Evolutionary conservation across 2,888 invertebrate genomes (phyloP).

Genomic region (Salticus scenicus): DNA sequence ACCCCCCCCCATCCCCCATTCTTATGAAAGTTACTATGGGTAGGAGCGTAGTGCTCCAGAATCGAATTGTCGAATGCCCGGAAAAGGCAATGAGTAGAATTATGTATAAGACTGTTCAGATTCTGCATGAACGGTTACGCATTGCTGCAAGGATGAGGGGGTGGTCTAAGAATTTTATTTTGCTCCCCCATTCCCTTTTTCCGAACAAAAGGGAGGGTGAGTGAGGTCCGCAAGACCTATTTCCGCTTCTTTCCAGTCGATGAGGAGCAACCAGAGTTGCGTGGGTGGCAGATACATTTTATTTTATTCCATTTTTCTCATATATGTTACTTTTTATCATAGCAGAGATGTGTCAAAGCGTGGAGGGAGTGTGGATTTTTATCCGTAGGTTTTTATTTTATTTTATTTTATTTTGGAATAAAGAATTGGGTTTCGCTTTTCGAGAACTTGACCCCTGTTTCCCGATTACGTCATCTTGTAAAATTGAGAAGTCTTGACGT

Average conservation of each 20-base stretch:
- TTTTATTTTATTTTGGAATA: not conserved
- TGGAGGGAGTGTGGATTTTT: not conserved
- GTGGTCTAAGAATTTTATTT: conserved; percentile 55
- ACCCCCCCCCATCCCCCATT: not conserved
- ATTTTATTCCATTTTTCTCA: not conserved
- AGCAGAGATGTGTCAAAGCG: conserved; percentile 10
- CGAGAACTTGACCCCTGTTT: not conserved
- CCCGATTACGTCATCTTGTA: not conserved
- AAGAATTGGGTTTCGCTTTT: not conserved
- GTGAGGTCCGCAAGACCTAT: conserved; percentile 40
- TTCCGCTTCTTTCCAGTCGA: conserved; percentile 62
- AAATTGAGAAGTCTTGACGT: not conserved
- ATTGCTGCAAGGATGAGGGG: conserved; percentile 10
- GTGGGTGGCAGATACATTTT: not conserved
- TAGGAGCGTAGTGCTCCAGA: conserved; percentile 7
- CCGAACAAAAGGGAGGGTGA: conserved; percentile 4
- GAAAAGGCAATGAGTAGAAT: conserved; percentile 65
- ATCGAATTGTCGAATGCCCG: conserved; percentile 42
- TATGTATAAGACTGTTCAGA: conserved; percentile 67
- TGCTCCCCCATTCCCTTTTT: not conserved
- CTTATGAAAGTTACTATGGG: not conserved
- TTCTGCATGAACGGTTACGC: conserved; percentile 63
- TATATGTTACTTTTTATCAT: conserved; percentile 9
- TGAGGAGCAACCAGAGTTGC: not conserved
- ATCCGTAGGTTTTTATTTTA: no score